Base-by-base conservation (phyloP, 2,888 invertebrate genomes). In the Euphydryas editha region DNA sequence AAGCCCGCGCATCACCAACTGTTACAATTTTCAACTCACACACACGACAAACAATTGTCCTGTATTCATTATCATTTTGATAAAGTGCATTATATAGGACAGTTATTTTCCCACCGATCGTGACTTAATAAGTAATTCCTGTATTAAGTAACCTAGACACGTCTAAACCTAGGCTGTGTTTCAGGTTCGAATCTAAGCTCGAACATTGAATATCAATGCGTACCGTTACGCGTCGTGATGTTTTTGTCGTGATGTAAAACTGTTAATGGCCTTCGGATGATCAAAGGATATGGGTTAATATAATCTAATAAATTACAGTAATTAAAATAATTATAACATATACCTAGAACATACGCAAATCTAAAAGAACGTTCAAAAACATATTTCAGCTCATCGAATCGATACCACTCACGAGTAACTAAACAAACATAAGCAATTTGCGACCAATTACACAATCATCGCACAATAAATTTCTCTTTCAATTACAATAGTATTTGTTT, bases 141-240 rank as follows among this genome's bases (percentile, higher is more conserved):
- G 73, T 69, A 73, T 74, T 75, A 72, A 72, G 72, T 65, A 79
- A 73, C 65, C 81, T 74, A 76, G 73, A 74, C 81, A 81, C 79
- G 80, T 75, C 60, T 68, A 49, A 70, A 74, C 73, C 72, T 76
- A 79, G 77, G 75, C 72, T 77, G 75, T 81, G 82, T 82, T 60
- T 73, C 68, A 74, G 77, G 79, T 74, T 75, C 76, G 75, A 75
- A 77, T 77, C 78, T 77, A 76, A 78, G 73, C 61, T 73, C 70
- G 69, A 72, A 76, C 69, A 74, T 73, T 73, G 78, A 79, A 80
- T 81, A 75, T 74, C 73, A 76, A 77, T 77, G 73, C 62, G 63
- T 44, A 80, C 84, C 82, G 85, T 84, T 84, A 84, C 67, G 4
- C 47, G 73, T 83, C 83, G 83, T 84, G 84, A 83, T 75, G 73